Percentiles rank a stretch among this genome's conserved stretches.
These are phyloP conservation scores for Plutomurus gul DNA, from an alignment of 1,140 invertebrate species.

Conservation along the genomic window DNA sequence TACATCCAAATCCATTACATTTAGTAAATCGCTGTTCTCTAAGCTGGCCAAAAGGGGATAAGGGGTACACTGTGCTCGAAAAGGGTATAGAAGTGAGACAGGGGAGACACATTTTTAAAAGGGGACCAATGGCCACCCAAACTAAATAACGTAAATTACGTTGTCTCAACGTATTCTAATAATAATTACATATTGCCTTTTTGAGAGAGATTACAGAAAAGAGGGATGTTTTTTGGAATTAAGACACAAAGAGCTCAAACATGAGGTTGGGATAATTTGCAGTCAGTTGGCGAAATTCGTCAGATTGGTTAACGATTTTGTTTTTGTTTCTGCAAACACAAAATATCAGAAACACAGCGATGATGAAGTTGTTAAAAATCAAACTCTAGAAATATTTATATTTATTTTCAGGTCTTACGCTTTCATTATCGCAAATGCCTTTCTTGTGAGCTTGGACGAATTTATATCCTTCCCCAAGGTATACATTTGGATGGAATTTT, in stretches of 20 bases:
- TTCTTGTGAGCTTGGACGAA: conserved; percentile 28
- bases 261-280: conserved; percentile 34
- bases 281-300: conserved; percentile 24
- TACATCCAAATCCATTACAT: too few species aligned
- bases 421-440: conserved; percentile 43
- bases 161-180: too few species aligned
- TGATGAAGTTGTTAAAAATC: not conserved
- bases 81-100: too few species aligned
- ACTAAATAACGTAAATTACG: too few species aligned
- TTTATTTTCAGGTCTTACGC: conserved; percentile 7
- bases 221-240: not conserved
- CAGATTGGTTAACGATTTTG: conserved; percentile 30
- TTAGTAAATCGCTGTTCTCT: too few species aligned
- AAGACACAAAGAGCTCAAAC: conserved; percentile 42
- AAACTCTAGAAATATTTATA: not conserved
- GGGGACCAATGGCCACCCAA: too few species aligned
- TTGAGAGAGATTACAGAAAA: too few species aligned
- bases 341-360: not conserved
- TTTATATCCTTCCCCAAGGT: conserved; percentile 14
- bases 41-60: too few species aligned
- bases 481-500: conserved; percentile 45
- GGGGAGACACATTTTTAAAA: too few species aligned
- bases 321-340: conserved; percentile 41
- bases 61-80: too few species aligned
- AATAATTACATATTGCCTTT: too few species aligned